A percentile compares a stretch with the other conserved stretches of the same genome.
These are phyloP conservation scores for Crotalus helleri DNA, from an alignment of 2,113 vertebrate species.

Conservation along the genomic window DNA sequence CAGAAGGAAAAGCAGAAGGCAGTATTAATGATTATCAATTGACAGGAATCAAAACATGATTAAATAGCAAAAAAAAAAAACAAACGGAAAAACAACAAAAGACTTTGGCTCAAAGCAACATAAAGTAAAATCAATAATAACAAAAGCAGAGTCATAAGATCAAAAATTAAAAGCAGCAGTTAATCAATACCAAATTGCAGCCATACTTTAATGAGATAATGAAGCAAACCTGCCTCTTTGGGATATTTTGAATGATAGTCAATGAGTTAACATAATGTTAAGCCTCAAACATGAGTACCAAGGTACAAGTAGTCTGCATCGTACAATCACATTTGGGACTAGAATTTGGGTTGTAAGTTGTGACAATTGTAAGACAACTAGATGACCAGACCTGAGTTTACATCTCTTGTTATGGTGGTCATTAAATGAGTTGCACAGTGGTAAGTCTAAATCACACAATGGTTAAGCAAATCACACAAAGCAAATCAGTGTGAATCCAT, in stretches of 20 bases:
- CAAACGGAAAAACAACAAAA: background rate
- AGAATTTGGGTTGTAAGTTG: background rate
- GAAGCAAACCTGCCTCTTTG: background rate
- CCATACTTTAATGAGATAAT: background rate
- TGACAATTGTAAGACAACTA: background rate
- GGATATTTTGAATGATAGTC: background rate
- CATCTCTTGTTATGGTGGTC: background rate
- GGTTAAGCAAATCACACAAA: background rate
- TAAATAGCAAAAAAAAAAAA: background rate
- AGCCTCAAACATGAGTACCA: background rate
- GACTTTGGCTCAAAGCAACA: background rate
- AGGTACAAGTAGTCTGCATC: too few species aligned
- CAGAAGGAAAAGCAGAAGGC: background rate
- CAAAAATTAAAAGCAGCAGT: background rate
- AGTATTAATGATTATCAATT: background rate
- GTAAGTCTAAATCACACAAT: background rate
- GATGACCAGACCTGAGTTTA: background rate
- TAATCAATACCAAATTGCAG: background rate
- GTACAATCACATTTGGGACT: background rate
- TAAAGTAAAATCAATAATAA: background rate
- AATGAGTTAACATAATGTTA: background rate
- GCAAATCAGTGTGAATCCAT: background rate
- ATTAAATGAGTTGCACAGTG: background rate
- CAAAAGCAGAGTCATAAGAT: background rate
- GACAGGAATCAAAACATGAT: background rate